These are phyloP conservation scores for Brachionus koreanus DNA, from an alignment of 1,140 invertebrate species.

Conservation along the genomic window DNA sequence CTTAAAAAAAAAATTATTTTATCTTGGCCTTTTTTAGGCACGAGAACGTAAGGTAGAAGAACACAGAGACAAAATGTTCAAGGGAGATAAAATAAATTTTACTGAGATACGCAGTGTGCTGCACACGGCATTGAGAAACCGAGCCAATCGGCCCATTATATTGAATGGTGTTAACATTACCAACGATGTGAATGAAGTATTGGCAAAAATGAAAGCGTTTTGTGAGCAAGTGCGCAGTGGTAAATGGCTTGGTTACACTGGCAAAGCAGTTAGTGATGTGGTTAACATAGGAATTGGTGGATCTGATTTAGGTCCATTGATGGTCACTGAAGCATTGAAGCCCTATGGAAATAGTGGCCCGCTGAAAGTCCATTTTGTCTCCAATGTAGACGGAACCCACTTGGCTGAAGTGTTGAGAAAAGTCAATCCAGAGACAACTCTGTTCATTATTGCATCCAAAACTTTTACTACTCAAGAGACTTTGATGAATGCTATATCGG, in stretches of 20 bases:
- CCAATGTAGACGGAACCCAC: conserved; percentile 98
- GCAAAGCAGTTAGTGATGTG: conserved; percentile 91
- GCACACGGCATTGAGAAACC: conserved; percentile 87
- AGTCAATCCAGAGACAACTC: conserved; percentile 81
- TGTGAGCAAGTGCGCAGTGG: conserved; percentile 65
- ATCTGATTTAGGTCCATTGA: conserved; percentile 71
- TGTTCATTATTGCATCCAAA: conserved; percentile 98
- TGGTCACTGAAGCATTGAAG: conserved; percentile 54
- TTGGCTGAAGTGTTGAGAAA: conserved; percentile 86
- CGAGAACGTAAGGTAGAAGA: conserved; percentile 74
- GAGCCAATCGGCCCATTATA: conserved; percentile 71
- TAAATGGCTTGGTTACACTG: conserved; percentile 81
- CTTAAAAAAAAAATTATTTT: not conserved
- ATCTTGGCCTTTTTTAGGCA: conserved; percentile 63
- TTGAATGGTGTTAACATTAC: conserved; percentile 77
- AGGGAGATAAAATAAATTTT: conserved; percentile 91
- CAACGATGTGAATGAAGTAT: conserved; percentile 82
- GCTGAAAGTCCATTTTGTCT: conserved; percentile 85
- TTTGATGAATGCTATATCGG: conserved; percentile 95
- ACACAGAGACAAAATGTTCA: conserved; percentile 86
- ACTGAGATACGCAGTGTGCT: conserved; percentile 93
- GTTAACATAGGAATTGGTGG: conserved; percentile 99
- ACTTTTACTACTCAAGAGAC: conserved; percentile 99
- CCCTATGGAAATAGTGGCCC: conserved; percentile 74
- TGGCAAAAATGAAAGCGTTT: conserved; percentile 92